Base-by-base conservation (phyloP, 2,113 vertebrate species). In the Gymnogyps californianus region DNA sequence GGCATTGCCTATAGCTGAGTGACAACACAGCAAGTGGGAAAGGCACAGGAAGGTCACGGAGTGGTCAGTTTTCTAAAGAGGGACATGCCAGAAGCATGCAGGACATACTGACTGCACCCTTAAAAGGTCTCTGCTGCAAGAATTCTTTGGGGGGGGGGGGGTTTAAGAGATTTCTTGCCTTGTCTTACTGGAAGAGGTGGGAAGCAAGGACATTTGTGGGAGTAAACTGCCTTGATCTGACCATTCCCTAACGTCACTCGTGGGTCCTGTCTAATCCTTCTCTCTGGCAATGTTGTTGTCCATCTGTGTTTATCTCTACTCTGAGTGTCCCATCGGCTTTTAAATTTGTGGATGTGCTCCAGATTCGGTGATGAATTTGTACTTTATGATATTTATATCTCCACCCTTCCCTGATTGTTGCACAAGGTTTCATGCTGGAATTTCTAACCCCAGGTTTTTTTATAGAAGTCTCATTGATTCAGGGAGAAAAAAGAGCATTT, bases 261-360 rank as follows among this genome's bases (percentile, higher is more conserved):
- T 66, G 70, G 72, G 81, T 93, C 94, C 75, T 65, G 61, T 65
- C 87, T 97, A 93, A 96, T 85, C 70, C 78, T 95, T 82, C 74
- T 90, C 84, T 69, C 89, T 97, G 96, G 93, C 84, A 90, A 15
- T 55, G 62, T 4, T 93, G 66, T 29, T 93, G 94, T 96, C 81
- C 96, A 96, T 97, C 96, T 97, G 95, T 97, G 96, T 97, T 97
- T 97, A 97, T 97, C 80, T 90, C 83, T 92, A 69, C 66, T 80
- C 54, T 59, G 78, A 94, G 95, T 69, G 81, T 97, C 94, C 93
- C 89, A 62, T 7, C 0, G 54, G 93, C 87, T 83, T 94, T 96
- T 87, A 96, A 83, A 88, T 94, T 86, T 51, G 46, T 96, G 97
- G 93, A 96, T 87, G 40, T 58, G 36, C 81, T 96, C 97, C 97